Conservation (phyloP, 30 jellyfish, hydroid and myxozoan species). For the Aurelia coerulea region DNA sequence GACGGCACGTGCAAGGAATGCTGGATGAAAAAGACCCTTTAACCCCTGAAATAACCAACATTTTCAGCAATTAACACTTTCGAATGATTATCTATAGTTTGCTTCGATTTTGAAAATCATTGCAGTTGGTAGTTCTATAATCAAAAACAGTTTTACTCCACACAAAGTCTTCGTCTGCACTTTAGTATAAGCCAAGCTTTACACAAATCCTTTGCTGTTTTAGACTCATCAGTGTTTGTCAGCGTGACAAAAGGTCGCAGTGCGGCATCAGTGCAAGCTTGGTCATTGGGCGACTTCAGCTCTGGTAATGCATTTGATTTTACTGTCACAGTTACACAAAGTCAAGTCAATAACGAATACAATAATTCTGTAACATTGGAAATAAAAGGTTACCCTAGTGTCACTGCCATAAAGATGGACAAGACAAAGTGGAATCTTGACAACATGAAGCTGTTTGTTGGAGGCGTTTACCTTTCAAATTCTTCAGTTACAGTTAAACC, state of each 20-base stretch:
- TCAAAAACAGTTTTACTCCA: not conserved
- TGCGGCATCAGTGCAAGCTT: no score
- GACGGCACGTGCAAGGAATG: no score
- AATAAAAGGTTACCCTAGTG: not conserved
- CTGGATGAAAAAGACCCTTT: no score
- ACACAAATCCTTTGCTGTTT: no score
- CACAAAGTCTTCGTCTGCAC: not conserved
- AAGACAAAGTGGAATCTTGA: not conserved
- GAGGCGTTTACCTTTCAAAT: not conserved
- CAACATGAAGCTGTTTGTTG: constrained; percentile 14
- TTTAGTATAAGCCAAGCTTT: no score
- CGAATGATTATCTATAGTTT: no score
- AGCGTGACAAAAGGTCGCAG: no score
- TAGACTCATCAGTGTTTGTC: no score
- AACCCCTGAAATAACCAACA: no score
- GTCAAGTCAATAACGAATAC: not conserved
- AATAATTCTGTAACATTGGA: not conserved
- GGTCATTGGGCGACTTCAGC: not conserved
- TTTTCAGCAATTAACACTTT: no score
- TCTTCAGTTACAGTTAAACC: not conserved
- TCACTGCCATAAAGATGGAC: not conserved
- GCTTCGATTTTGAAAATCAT: no score
- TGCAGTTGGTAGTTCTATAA: no score
- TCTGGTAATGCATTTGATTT: constrained; percentile 19
- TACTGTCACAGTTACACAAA: not conserved